phyloP scores from a whole-genome alignment of 2,888 invertebrate species.

The Nezara viridula region DNA sequence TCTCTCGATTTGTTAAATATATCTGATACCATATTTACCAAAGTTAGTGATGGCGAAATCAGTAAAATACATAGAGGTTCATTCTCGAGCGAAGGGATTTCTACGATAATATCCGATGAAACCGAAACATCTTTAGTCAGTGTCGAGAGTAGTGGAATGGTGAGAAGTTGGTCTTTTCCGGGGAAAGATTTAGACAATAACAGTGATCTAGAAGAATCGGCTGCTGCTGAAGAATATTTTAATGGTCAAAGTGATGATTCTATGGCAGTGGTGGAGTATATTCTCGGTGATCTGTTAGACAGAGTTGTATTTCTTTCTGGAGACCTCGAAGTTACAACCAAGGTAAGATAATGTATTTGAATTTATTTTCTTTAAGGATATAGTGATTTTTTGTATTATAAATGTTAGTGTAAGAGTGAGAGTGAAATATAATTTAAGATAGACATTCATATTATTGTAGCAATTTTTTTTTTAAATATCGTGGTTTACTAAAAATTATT shows the following conservation, averaged over 20 bases:
- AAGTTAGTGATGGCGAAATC: slow-evolving; percentile 66
- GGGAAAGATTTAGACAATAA: slow-evolving; percentile 69
- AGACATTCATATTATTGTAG: not conserved
- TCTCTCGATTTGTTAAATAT: slow-evolving; percentile 65
- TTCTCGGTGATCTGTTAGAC: slow-evolving; percentile 75
- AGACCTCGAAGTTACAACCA: slow-evolving; percentile 61
- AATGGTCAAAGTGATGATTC: slow-evolving; percentile 67
- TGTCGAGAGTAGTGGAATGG: slow-evolving; percentile 67
- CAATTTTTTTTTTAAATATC: too few relatives aligned
- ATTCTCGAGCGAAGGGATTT: slow-evolving; percentile 65
- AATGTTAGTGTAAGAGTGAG: not conserved
- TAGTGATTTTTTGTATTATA: not conserved
- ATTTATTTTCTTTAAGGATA: not conserved
- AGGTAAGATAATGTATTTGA: slow-evolving; percentile 21
- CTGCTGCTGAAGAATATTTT: slow-evolving; percentile 79
- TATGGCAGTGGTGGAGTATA: slow-evolving; percentile 72
- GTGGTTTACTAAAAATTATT: too few relatives aligned
- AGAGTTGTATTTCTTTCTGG: slow-evolving; percentile 69
- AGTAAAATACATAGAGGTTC: slow-evolving; percentile 63
- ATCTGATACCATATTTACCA: slow-evolving; percentile 65
- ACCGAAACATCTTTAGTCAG: slow-evolving; percentile 65
- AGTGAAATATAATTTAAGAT: not conserved
- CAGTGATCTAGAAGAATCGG: slow-evolving; percentile 72
- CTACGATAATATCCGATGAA: slow-evolving; percentile 58
- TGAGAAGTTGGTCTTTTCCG: slow-evolving; percentile 73